These are phyloP conservation scores for Mareca penelope DNA, from an alignment of 2,797 vertebrate species.

Conservation along the genomic window DNA sequence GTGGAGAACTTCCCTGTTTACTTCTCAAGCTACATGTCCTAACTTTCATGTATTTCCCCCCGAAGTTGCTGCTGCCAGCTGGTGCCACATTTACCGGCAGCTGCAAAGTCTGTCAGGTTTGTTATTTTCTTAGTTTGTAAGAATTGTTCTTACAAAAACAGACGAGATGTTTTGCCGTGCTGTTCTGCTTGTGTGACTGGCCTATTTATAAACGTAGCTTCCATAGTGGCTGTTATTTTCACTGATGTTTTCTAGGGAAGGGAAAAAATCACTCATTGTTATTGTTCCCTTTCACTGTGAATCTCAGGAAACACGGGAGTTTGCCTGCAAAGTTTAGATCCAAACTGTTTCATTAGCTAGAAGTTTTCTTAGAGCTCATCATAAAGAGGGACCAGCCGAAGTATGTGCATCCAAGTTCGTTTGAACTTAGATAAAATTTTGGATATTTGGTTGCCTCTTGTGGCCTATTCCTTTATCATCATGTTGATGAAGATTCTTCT, in stretches of 20 bases:
- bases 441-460: background rate
- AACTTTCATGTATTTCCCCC: background rate
- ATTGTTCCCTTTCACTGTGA: background rate
- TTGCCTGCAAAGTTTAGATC: background rate
- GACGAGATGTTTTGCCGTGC: background rate
- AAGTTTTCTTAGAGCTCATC: background rate
- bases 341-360: background rate
- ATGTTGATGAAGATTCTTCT: background rate
- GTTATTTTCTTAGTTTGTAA: background rate
- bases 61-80: background rate
- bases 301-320: background rate
- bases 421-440: background rate
- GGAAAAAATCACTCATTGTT: accelerated
- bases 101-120: background rate
- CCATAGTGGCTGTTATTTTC: background rate
- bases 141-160: background rate
- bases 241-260: background rate
- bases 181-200: background rate
- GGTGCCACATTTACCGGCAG: background rate
- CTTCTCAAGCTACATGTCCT: background rate
- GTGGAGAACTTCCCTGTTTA: background rate
- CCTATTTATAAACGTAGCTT: background rate
- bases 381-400: background rate
- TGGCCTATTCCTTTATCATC: background rate
- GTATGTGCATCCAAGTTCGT: background rate